Conservation (phyloP, 2,797 vertebrate species). For the Mormyrus proboscirostris region DNA sequence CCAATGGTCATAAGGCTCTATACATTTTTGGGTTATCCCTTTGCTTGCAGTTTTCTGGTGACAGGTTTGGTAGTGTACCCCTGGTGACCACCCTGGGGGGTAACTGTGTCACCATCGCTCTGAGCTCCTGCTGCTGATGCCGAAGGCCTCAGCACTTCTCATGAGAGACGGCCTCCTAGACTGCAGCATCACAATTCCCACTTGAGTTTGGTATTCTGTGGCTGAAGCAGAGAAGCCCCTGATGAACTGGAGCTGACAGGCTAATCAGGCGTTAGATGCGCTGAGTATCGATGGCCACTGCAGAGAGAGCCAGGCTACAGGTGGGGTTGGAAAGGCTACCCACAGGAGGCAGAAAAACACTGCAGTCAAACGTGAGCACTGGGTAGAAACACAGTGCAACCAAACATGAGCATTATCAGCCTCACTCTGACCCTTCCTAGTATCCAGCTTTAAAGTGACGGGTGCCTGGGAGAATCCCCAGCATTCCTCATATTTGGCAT, state of each 20-base stretch:
- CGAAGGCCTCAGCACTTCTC: neutral
- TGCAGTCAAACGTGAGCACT: neutral
- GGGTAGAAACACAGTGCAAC: neutral
- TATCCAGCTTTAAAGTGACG: neutral
- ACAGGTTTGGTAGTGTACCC: neutral
- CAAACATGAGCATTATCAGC: neutral
- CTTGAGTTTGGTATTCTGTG: neutral
- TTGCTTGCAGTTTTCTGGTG: neutral
- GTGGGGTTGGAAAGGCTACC: neutral
- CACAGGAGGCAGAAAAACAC: neutral
- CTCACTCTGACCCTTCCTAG: neutral
- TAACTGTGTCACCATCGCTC: neutral
- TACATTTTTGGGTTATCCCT: neutral
- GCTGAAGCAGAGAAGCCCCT: neutral
- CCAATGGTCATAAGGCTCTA: neutral
- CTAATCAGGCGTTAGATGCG: neutral
- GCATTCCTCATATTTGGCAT: conserved; percentile 16
- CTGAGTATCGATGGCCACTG: neutral
- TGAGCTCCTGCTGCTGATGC: neutral
- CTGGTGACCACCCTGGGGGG: neutral
- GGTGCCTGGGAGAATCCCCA: neutral
- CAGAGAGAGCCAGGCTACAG: neutral
- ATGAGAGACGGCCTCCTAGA: neutral
- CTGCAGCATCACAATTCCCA: neutral
- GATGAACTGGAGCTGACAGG: conserved; percentile 1